Evolutionary conservation across 2,797 vertebrate genomes (phyloP).

Genomic region (Amazonetta brasiliensis): DNA sequence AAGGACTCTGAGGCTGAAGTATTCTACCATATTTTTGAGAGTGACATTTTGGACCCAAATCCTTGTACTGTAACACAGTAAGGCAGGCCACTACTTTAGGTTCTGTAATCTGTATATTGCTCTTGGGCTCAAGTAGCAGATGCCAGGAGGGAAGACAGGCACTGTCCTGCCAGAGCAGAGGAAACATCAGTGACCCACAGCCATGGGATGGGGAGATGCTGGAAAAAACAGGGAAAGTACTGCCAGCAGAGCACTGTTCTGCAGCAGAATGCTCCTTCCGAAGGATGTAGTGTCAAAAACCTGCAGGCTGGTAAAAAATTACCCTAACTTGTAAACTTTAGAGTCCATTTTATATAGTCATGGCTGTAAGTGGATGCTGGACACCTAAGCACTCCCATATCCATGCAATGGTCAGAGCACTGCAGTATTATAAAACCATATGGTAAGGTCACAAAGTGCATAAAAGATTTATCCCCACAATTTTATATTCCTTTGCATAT

Average conservation of each 20-base stretch:
- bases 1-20: background rate
- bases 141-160: background rate
- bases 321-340: background rate
- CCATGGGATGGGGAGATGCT: background rate
- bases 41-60: background rate
- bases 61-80: background rate
- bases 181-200: background rate
- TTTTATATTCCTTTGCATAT: background rate
- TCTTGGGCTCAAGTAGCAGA: background rate
- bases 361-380: background rate
- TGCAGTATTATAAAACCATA: background rate
- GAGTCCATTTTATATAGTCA: background rate
- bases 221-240: background rate
- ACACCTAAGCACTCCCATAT: background rate
- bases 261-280: background rate
- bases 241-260: background rate
- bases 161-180: background rate
- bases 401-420: background rate
- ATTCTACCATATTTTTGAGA: background rate
- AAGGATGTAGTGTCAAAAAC: background rate
- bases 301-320: background rate
- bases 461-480: background rate
- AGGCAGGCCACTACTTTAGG: background rate
- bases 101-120: background rate
- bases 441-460: background rate